Conservation (phyloP, 2,113 vertebrate genomes). For the Caretta caretta region DNA sequence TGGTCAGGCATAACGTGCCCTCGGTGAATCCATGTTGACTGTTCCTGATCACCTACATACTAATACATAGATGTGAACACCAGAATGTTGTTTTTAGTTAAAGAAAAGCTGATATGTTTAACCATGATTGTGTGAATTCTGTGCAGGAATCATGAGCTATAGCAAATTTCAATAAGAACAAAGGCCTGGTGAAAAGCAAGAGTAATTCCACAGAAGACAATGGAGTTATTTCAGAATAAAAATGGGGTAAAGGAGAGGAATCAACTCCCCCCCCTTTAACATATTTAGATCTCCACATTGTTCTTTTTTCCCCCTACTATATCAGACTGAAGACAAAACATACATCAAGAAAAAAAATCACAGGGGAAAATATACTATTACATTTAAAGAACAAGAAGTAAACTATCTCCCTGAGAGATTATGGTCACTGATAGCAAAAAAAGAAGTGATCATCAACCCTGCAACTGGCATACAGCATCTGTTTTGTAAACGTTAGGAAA, state of each 20-base stretch:
- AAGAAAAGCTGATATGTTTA: not conserved
- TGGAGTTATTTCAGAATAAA: not conserved
- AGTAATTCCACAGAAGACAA: not conserved
- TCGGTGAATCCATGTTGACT: no score
- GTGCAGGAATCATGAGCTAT: not conserved
- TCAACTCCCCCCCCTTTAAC: not conserved
- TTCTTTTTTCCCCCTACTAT: not conserved
- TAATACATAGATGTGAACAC: not conserved
- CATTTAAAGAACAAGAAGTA: slow-evolving; percentile 38
- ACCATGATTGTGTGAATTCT: not conserved
- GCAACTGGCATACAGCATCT: not conserved
- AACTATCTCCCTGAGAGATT: not conserved
- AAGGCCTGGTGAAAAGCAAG: not conserved
- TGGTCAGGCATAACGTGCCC: no score
- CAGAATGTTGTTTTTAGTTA: not conserved
- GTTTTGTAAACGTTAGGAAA: slow-evolving; percentile 23
- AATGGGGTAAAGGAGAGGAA: not conserved
- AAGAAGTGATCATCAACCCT: slow-evolving; percentile 4
- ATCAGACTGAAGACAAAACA: not conserved
- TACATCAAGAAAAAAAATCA: not conserved
- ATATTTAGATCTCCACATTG: not conserved
- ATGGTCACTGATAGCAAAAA: not conserved
- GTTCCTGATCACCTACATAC: not conserved
- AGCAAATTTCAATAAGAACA: not conserved
- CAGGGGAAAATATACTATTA: slow-evolving; percentile 16